phyloP scores from a whole-genome alignment of 53 echinoderm and acorn worm genomes.

The Pentamera pediparva region DNA sequence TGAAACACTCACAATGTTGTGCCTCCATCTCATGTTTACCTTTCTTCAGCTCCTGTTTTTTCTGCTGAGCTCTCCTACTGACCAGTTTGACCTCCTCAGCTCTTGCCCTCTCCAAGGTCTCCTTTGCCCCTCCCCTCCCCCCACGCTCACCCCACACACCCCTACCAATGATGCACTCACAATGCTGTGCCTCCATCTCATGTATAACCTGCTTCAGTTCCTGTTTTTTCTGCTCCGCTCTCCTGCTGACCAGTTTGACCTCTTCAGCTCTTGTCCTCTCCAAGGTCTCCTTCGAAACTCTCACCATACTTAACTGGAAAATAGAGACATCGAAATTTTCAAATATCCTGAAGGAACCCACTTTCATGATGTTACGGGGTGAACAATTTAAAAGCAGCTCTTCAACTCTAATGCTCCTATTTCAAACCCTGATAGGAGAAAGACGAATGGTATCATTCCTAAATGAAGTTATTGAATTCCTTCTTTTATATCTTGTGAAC shows the following conservation, averaged over 20 bases:
- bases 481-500: no score
- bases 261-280: conserved; percentile 69
- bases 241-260: conserved; percentile 50
- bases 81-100: conserved; percentile 58
- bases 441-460: no score
- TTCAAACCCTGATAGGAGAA: no score
- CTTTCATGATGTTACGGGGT: no score
- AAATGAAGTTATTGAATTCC: no score
- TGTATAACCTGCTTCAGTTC: conserved; percentile 77
- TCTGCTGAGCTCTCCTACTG: conserved; percentile 54
- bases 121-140: conserved; percentile 47
- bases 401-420: no score
- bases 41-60: conserved; percentile 73
- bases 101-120: conserved; percentile 54
- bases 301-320: conserved; percentile 59
- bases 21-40: conserved; percentile 66
- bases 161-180: conserved; percentile 40
- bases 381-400: no score
- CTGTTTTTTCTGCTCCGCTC: conserved; percentile 69
- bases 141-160: no score
- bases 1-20: conserved; percentile 49
- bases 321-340: no score
- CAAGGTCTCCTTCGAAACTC: conserved; percentile 53
- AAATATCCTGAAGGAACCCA: no score
- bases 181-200: conserved; percentile 75